A percentile compares a stretch with the other conserved stretches of the same genome.
Conservation (phyloP, 1,140 invertebrate genomes). For the Leptopilina clavipes region DNA sequence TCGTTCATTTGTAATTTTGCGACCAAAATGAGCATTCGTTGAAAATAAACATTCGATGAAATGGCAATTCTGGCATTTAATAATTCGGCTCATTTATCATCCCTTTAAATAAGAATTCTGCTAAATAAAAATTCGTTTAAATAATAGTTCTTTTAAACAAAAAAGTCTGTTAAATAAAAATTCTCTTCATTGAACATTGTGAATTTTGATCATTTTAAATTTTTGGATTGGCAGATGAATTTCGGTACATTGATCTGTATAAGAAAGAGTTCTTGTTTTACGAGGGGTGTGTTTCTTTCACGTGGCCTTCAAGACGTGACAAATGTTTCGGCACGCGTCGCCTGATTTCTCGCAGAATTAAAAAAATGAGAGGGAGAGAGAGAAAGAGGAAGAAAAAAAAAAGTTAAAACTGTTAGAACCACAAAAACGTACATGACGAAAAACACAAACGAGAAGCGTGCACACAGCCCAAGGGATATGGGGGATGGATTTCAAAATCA, state of each 20-base stretch:
- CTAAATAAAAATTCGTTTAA: too few species aligned
- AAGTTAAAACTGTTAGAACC: conserved; percentile 13
- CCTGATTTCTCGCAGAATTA: conserved; percentile 16
- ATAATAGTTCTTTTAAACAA: too few species aligned
- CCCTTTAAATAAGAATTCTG: too few species aligned
- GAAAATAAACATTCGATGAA: too few species aligned
- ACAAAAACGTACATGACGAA: conserved; percentile 30
- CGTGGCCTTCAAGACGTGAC: conserved; percentile 17
- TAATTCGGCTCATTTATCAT: too few species aligned
- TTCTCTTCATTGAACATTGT: too few species aligned
- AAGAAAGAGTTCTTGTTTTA: neutral
- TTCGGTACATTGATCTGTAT: neutral
- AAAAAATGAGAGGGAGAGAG: too few species aligned
- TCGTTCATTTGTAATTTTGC: too few species aligned
- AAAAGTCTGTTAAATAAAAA: too few species aligned
- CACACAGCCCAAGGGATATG: neutral
- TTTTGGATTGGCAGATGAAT: neutral
- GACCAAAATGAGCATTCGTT: too few species aligned
- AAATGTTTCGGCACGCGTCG: conserved; percentile 34
- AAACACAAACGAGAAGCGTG: conserved; percentile 13
- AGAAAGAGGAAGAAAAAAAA: neutral
- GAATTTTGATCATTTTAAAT: too few species aligned
- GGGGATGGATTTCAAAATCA: conserved; percentile 31
- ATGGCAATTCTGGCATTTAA: too few species aligned
- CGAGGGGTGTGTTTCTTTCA: conserved; percentile 13